phyloP scores from a whole-genome alignment of 2,888 invertebrate genomes.

The Erebia epiphron region DNA sequence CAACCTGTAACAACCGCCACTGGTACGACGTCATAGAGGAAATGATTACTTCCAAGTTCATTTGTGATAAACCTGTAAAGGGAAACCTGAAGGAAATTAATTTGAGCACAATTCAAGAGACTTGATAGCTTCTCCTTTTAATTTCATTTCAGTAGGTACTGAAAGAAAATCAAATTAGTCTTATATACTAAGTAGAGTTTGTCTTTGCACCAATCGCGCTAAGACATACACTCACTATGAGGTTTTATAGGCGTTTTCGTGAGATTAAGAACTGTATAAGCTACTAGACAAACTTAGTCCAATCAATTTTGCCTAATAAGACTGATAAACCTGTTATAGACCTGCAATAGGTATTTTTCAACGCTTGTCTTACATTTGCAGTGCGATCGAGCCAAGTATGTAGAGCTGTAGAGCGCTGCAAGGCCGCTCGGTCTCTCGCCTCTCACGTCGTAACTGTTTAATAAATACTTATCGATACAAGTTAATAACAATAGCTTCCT shows the following conservation, averaged over 20 bases:
- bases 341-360: slow-evolving; percentile 19
- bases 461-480: slow-evolving; percentile 25
- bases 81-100: too few relatives aligned
- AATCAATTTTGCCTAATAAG: neutral
- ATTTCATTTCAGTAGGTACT: too few relatives aligned
- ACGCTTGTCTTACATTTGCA: slow-evolving; percentile 26
- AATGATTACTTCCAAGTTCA: neutral
- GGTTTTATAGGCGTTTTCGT: too few relatives aligned
- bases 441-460: slow-evolving; percentile 28
- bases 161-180: too few relatives aligned
- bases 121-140: too few relatives aligned
- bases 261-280: too few relatives aligned
- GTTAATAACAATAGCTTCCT: slow-evolving; percentile 27
- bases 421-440: slow-evolving; percentile 31
- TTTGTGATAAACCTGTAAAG: neutral
- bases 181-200: too few relatives aligned
- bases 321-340: neutral
- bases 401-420: slow-evolving; percentile 32
- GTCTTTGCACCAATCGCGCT: too few relatives aligned
- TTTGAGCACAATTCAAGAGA: too few relatives aligned
- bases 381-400: slow-evolving; percentile 32
- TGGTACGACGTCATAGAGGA: neutral
- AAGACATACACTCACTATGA: too few relatives aligned
- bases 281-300: neutral
- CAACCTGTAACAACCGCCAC: neutral